Percentiles rank a stretch among this genome's conserved stretches.
Evolutionary conservation across 2,888 invertebrate species (phyloP).

Genomic region (Labia minor): DNA sequence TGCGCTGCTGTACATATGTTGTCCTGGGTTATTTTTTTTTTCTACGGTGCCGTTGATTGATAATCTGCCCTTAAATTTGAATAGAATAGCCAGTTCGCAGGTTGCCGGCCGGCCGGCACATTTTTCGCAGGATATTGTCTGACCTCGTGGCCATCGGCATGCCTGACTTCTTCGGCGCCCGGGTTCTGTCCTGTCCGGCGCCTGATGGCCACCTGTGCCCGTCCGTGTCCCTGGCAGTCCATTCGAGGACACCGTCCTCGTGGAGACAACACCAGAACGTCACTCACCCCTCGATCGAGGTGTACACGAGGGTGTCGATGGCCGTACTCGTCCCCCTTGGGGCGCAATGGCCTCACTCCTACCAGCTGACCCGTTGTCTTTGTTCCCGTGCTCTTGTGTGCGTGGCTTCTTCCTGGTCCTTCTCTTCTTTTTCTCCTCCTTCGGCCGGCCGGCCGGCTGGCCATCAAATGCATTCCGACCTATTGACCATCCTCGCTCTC

Average conservation of each 20-base stretch:
- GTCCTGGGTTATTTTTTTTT: no score
- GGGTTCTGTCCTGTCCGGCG: neutral
- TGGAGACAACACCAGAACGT: neutral
- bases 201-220: neutral
- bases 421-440: neutral
- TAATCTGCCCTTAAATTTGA: neutral
- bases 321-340: neutral
- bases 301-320: no score
- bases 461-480: slow-evolving; percentile 13
- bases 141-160: neutral
- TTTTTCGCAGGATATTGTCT: slow-evolving; percentile 2
- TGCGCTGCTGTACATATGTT: no score
- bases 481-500: slow-evolving; percentile 4
- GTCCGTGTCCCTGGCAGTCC: neutral
- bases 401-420: neutral
- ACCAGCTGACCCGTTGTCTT: neutral
- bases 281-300: neutral
- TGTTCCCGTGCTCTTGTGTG: neutral
- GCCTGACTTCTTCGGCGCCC: no score
- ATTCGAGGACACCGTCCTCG: neutral
- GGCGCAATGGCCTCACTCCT: neutral
- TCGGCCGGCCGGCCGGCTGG: neutral
- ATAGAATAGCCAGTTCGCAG: neutral
- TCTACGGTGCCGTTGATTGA: no score
- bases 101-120: neutral